These are phyloP conservation scores for Seriola aureovittata DNA, from an alignment of 2,113 vertebrate species.

Conservation along the genomic window DNA sequence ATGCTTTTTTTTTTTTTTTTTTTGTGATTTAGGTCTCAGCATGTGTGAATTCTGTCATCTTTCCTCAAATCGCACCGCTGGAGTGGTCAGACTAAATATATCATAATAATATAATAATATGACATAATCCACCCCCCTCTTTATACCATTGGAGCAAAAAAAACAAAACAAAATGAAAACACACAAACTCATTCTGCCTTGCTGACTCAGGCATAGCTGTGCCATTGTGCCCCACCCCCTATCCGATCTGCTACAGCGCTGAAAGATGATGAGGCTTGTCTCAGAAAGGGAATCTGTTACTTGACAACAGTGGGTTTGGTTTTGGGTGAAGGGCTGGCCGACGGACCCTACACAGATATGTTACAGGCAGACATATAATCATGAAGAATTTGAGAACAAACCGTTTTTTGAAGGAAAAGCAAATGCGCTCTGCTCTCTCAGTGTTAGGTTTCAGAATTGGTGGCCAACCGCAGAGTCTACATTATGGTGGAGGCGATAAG, in stretches of 20 bases:
- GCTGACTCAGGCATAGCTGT: slow-evolving; percentile 49
- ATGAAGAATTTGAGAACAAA: slow-evolving; percentile 70
- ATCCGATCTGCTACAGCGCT: slow-evolving; percentile 11
- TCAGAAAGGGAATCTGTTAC: slow-evolving; percentile 59
- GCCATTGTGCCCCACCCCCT: slow-evolving; percentile 2
- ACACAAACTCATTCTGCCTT: slow-evolving; percentile 30
- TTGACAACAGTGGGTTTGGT: slow-evolving; percentile 41
- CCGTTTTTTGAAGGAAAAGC: slow-evolving; percentile 68
- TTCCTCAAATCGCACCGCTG: slow-evolving; percentile 16
- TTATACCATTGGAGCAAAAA: slow-evolving; percentile 67
- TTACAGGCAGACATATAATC: slow-evolving; percentile 76
- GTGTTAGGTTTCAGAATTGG: slow-evolving; percentile 69
- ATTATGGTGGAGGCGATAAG: slow-evolving; percentile 79
- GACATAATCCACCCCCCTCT: slow-evolving; percentile 81
- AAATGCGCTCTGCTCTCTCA: slow-evolving; percentile 45
- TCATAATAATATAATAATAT: no score
- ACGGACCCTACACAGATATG: slow-evolving; percentile 55
- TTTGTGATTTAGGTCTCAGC: background rate
- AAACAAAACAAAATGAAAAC: background rate
- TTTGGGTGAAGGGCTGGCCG: slow-evolving; percentile 29
- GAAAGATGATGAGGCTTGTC: slow-evolving; percentile 67
- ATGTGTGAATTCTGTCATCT: slow-evolving; percentile 21
- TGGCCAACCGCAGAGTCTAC: slow-evolving; percentile 56
- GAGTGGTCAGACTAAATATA: slow-evolving; percentile 67
- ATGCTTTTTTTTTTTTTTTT: slow-evolving; percentile 4